Conservation (phyloP, 2,888 invertebrate genomes). For the Rhagium mordax region DNA sequence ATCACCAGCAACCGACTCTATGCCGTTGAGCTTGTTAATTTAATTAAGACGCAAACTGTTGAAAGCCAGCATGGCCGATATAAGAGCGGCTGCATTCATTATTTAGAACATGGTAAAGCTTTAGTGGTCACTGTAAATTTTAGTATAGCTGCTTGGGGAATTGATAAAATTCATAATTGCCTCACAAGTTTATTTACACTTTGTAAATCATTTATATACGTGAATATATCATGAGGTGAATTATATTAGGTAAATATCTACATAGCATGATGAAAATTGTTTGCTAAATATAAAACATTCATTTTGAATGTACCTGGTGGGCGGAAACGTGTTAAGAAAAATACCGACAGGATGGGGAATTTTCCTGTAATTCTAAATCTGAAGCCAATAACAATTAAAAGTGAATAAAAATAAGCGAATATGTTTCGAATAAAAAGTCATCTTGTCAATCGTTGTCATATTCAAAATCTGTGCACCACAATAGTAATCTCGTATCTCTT, state of each 20-base stretch:
- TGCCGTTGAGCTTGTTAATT: constrained; percentile 51
- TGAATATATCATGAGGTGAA: not conserved
- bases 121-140: constrained; percentile 4
- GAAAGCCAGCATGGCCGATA: constrained; percentile 20
- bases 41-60: constrained; percentile 49
- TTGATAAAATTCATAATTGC: constrained; percentile 1
- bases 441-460: too few species aligned
- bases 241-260: not conserved
- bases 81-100: constrained; percentile 22
- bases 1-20: constrained; percentile 27
- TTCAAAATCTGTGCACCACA: too few species aligned
- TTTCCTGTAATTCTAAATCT: too few species aligned
- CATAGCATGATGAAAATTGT: not conserved
- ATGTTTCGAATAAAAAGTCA: too few species aligned
- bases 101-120: constrained; percentile 11
- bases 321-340: too few species aligned
- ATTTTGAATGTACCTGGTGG: not conserved
- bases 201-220: constrained; percentile 2
- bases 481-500: too few species aligned
- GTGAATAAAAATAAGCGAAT: too few species aligned
- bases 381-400: too few species aligned
- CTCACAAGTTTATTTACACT: constrained; percentile 7
- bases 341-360: too few species aligned
- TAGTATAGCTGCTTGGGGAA: not conserved
- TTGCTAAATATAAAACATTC: not conserved